These are phyloP conservation scores for Pecten maximus DNA, from an alignment of 2,888 invertebrate species.

Conservation along the genomic window DNA sequence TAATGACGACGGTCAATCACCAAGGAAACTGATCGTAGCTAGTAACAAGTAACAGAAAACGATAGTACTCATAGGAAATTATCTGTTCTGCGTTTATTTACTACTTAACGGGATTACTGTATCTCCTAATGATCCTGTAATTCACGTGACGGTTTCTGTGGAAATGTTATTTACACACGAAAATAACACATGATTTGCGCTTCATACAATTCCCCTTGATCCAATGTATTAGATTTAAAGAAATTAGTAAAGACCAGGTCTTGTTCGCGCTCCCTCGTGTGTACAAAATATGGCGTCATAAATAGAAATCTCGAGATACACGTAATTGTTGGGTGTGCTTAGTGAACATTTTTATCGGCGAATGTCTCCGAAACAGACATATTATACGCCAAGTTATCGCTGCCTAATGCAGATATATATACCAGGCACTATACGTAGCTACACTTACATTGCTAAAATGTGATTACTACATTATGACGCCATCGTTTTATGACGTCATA, in stretches of 20 bases:
- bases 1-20: background rate
- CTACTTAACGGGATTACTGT: constrained; percentile 14
- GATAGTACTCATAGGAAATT: background rate
- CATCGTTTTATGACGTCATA: background rate
- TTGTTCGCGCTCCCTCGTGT: background rate
- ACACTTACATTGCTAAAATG: background rate
- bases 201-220: background rate
- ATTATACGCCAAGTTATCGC: background rate
- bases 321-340: background rate
- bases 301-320: background rate
- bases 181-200: constrained; percentile 18
- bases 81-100: background rate
- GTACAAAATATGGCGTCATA: constrained; percentile 20
- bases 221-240: constrained; percentile 25
- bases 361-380: background rate
- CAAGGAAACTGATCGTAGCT: background rate
- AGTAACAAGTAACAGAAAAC: background rate
- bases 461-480: background rate
- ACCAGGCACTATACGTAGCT: background rate
- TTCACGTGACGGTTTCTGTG: background rate
- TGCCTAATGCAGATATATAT: background rate
- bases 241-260: background rate
- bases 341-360: background rate
- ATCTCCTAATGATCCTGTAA: background rate
- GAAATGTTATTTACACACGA: constrained; percentile 25